phyloP scores from a whole-genome alignment of 2,888 invertebrate genomes.

The Synergus umbraculus region DNA sequence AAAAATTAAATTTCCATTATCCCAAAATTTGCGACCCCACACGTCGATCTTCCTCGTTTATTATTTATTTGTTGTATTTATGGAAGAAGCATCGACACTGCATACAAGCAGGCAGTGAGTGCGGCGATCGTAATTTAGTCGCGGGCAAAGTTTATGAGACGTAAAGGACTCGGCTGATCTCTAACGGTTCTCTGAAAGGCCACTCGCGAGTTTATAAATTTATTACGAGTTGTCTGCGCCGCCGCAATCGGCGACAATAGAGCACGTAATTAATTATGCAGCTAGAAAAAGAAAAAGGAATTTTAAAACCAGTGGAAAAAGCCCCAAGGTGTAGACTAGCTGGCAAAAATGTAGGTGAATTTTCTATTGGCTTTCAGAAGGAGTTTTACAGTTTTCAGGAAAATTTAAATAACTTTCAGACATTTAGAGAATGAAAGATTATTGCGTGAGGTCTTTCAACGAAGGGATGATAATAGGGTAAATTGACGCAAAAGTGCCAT shows the following conservation, averaged over 20 bases:
- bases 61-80: constrained; percentile 59
- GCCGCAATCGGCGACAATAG: constrained; percentile 11
- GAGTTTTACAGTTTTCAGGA: too few relatives aligned
- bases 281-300: neutral
- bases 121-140: constrained; percentile 59
- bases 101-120: constrained; percentile 45
- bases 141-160: constrained; percentile 59
- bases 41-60: constrained; percentile 44
- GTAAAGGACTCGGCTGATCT: constrained; percentile 43
- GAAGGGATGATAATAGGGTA: neutral
- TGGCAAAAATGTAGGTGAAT: too few relatives aligned
- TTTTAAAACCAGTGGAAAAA: neutral
- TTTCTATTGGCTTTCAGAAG: too few relatives aligned
- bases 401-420: neutral
- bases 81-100: constrained; percentile 49
- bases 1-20: constrained; percentile 43
- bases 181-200: constrained; percentile 1
- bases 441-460: neutral
- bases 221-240: constrained; percentile 2
- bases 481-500: constrained; percentile 34
- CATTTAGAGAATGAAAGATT: neutral
- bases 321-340: neutral
- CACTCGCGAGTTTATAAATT: constrained; percentile 37
- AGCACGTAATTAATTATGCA: constrained; percentile 23
- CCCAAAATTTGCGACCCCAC: constrained; percentile 50